Conservation (phyloP, 1,140 invertebrate genomes). For the Drosophila arizonae region DNA sequence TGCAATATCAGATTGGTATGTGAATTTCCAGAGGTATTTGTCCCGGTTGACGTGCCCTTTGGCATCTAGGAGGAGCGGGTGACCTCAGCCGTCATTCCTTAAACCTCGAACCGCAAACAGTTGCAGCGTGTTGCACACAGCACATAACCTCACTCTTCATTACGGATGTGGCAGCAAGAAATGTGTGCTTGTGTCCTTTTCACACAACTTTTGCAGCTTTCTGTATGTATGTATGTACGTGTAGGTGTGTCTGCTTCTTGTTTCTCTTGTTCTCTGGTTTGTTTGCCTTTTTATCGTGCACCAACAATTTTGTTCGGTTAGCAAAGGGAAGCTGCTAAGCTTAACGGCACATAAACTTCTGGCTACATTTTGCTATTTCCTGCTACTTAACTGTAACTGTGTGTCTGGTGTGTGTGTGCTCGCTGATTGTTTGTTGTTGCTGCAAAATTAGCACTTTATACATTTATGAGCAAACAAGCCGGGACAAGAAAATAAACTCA, state of each 20-base stretch:
- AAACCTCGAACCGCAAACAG: constrained; percentile 46
- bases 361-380: constrained; percentile 60
- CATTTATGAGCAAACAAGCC: constrained; percentile 54
- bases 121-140: constrained; percentile 53
- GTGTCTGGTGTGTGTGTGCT: not conserved
- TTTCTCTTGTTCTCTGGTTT: constrained; percentile 2
- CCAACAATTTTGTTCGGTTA: constrained; percentile 56
- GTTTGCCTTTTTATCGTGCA: constrained; percentile 36
- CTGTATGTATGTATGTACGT: constrained; percentile 25
- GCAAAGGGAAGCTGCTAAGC: constrained; percentile 54
- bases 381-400: constrained; percentile 52
- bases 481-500: constrained; percentile 22
- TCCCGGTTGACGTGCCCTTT: too few species aligned
- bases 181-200: constrained; percentile 44
- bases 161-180: constrained; percentile 62
- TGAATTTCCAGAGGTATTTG: not conserved
- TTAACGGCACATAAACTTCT: constrained; percentile 48
- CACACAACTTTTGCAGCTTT: constrained; percentile 46
- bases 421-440: constrained; percentile 12
- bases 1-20: not conserved
- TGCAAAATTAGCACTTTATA: constrained; percentile 65
- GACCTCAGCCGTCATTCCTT: too few species aligned
- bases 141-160: constrained; percentile 49
- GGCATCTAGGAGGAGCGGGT: too few species aligned
- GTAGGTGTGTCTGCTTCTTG: not conserved